Conservation (phyloP, 2,888 invertebrate species). For the Acleris emargana region DNA sequence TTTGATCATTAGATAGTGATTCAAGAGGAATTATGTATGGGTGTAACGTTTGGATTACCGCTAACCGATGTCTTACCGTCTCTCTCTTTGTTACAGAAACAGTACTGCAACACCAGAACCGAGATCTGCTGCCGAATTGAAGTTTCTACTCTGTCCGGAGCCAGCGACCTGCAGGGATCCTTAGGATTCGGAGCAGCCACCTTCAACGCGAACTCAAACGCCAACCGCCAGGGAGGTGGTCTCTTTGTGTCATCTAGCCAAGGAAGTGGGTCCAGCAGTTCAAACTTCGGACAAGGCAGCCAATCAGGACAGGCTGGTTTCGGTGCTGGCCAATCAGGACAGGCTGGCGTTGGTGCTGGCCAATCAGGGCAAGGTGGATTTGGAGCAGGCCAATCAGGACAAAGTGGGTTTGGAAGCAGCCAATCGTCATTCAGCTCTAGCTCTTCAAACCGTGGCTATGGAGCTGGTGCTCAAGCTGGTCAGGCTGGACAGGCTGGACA, state of each 20-base stretch:
- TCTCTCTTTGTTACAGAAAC: constrained; percentile 68
- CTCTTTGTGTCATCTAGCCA: constrained; percentile 46
- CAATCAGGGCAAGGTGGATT: constrained; percentile 36
- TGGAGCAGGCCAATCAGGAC: constrained; percentile 27
- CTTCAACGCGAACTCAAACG: constrained; percentile 47
- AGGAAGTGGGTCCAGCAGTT: constrained; percentile 2
- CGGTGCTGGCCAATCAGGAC: constrained; percentile 39
- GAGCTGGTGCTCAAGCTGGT: constrained; percentile 1
- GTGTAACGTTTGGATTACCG: too few relatives aligned
- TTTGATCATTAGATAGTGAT: too few relatives aligned
- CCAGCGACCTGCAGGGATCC: constrained; percentile 55
- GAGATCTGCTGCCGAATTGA: constrained; percentile 80
- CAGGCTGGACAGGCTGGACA: not conserved
- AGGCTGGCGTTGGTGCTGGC: constrained; percentile 39
- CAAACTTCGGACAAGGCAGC: constrained; percentile 12
- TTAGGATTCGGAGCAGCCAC: constrained; percentile 62
- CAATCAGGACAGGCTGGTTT: constrained; percentile 37
- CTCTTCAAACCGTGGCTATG: constrained; percentile 18
- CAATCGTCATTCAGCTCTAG: constrained; percentile 8
- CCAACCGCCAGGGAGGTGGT: constrained; percentile 54
- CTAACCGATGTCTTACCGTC: not conserved
- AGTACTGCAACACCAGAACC: constrained; percentile 72
- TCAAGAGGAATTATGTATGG: too few relatives aligned
- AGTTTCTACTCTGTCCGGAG: constrained; percentile 54
- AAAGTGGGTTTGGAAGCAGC: constrained; percentile 2